A percentile compares a stretch with the other conserved stretches of the same genome.
phyloP scores from a whole-genome alignment of 2,888 invertebrate genomes.

The Carterocephalus palaemon region DNA sequence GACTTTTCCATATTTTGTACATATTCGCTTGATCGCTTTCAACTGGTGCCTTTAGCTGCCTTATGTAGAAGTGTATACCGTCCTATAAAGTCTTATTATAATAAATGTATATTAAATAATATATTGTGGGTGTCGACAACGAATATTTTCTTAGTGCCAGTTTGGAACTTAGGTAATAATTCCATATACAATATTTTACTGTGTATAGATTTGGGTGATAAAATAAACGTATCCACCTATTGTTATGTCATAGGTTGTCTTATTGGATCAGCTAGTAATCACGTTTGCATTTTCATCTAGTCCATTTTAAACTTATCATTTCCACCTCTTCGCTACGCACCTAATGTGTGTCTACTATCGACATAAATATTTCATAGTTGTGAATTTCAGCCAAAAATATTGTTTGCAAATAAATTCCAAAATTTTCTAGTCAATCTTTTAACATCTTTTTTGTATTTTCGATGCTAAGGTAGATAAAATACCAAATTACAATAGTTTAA shows the following conservation, averaged over 20 bases:
- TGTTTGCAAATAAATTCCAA: slow-evolving; percentile 60
- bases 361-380: slow-evolving; percentile 41
- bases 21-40: slow-evolving; percentile 30
- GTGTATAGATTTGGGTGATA: slow-evolving; percentile 15
- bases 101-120: slow-evolving; percentile 36
- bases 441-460: slow-evolving; percentile 48
- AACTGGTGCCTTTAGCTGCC: slow-evolving; percentile 67
- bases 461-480: slow-evolving; percentile 55
- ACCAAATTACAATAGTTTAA: slow-evolving; percentile 57
- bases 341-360: slow-evolving; percentile 10
- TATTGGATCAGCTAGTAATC: slow-evolving; percentile 18
- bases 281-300: slow-evolving; percentile 58
- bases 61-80: slow-evolving; percentile 64
- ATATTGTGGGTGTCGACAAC: slow-evolving; percentile 61
- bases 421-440: slow-evolving; percentile 72
- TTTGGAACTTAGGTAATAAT: slow-evolving; percentile 31
- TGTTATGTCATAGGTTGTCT: slow-evolving; percentile 19
- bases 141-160: slow-evolving; percentile 67
- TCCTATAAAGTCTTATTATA: slow-evolving; percentile 63
- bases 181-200: slow-evolving; percentile 20
- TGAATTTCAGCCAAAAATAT: slow-evolving; percentile 57
- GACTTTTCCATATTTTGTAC: slow-evolving; percentile 30
- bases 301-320: slow-evolving; percentile 39
- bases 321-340: slow-evolving; percentile 35
- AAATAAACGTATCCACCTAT: slow-evolving; percentile 20